These are phyloP conservation scores for Chloebia gouldiae DNA, from an alignment of 2,113 vertebrate species.

Conservation along the genomic window DNA sequence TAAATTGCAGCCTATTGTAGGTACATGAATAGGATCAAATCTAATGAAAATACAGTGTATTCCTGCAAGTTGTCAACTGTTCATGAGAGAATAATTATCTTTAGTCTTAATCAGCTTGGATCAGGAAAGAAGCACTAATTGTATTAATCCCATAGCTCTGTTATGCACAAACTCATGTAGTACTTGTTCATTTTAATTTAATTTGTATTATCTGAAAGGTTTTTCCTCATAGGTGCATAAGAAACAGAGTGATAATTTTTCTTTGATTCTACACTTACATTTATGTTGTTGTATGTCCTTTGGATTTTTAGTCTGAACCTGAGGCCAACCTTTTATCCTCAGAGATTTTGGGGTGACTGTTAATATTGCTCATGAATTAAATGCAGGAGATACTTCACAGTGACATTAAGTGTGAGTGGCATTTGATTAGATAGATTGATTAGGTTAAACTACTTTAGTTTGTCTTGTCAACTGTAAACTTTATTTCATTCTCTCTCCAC, in stretches of 20 bases:
- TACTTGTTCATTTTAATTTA: not conserved
- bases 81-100: not conserved
- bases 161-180: not conserved
- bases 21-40: not conserved
- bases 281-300: not conserved
- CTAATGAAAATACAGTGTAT: not conserved
- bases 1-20: not conserved
- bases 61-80: not conserved
- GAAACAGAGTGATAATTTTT: not conserved
- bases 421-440: slow-evolving; percentile 26
- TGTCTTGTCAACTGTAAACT: slow-evolving; percentile 35
- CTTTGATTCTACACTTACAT: not conserved
- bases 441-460: slow-evolving; percentile 35
- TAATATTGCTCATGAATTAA: not conserved
- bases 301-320: not conserved
- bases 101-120: not conserved
- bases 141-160: not conserved
- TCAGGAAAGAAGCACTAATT: not conserved
- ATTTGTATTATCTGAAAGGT: not conserved
- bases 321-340: not conserved
- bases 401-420: not conserved
- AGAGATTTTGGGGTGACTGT: not conserved
- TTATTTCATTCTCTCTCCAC: not conserved
- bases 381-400: not conserved
- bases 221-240: not conserved